phyloP scores from a whole-genome alignment of 2,888 invertebrate species.

The Drosophila tanythrix region DNA sequence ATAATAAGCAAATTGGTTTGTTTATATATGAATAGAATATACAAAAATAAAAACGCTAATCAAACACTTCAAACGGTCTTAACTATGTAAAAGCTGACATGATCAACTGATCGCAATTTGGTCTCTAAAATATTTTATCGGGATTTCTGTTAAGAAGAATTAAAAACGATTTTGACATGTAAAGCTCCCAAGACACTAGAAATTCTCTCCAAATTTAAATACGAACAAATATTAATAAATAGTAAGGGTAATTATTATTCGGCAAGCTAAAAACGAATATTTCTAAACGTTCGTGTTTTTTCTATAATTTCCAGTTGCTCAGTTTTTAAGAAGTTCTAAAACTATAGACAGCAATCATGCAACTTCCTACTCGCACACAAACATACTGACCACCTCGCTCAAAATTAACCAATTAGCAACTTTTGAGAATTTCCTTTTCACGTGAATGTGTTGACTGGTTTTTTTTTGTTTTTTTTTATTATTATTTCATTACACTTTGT shows the following conservation, averaged over 20 bases:
- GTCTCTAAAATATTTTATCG: neutral
- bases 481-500: slow-evolving; percentile 64
- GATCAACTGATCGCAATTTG: neutral
- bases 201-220: neutral
- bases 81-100: neutral
- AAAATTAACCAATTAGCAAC: slow-evolving; percentile 76
- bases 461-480: slow-evolving; percentile 52
- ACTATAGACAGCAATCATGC: neutral
- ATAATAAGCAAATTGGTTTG: neutral
- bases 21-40: neutral
- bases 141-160: neutral
- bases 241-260: too few species aligned
- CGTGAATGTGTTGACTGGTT: slow-evolving; percentile 22
- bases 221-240: neutral
- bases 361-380: neutral
- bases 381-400: slow-evolving; percentile 33
- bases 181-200: neutral
- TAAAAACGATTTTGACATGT: neutral
- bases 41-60: neutral
- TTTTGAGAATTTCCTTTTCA: slow-evolving; percentile 44
- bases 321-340: slow-evolving; percentile 49
- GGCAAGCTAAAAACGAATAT: neutral
- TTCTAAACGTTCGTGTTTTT: neutral
- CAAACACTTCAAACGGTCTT: neutral
- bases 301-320: slow-evolving; percentile 32